A percentile compares a stretch with the other conserved stretches of the same genome.
phyloP scores from a whole-genome alignment of 2,888 invertebrate genomes.

The Drosophila setosimentum region DNA sequence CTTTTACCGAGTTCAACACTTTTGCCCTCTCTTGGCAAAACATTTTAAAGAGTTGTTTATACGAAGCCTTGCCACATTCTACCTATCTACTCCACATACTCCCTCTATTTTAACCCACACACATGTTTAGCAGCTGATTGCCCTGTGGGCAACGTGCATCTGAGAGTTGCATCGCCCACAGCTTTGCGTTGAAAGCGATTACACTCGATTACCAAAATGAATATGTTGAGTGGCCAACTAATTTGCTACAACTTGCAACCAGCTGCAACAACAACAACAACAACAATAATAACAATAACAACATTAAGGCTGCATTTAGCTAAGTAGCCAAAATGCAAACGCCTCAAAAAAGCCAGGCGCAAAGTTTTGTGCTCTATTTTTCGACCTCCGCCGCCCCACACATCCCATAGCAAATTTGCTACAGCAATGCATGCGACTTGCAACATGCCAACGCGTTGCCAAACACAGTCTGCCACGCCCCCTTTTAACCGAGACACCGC shows the following conservation, averaged over 20 bases:
- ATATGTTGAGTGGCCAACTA: constrained; percentile 69
- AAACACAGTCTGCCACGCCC: constrained; percentile 53
- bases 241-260: constrained; percentile 42
- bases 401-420: constrained; percentile 15
- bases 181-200: constrained; percentile 49
- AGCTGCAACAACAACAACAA: constrained; percentile 7
- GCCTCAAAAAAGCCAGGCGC: constrained; percentile 32
- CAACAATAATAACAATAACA: neutral
- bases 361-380: constrained; percentile 37
- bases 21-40: neutral
- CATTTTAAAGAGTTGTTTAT: neutral
- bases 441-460: constrained; percentile 61
- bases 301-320: constrained; percentile 8
- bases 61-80: neutral
- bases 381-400: neutral
- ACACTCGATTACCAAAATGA: constrained; percentile 69
- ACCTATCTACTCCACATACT: too few species aligned
- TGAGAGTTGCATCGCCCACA: constrained; percentile 43
- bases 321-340: constrained; percentile 52
- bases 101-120: neutral
- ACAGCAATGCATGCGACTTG: constrained; percentile 31
- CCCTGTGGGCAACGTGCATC: constrained; percentile 28
- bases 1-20: neutral
- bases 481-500: constrained; percentile 4
- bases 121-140: constrained; percentile 35